Conservation (phyloP, 2,113 vertebrate genomes). For the Micronycteris hirsuta region DNA sequence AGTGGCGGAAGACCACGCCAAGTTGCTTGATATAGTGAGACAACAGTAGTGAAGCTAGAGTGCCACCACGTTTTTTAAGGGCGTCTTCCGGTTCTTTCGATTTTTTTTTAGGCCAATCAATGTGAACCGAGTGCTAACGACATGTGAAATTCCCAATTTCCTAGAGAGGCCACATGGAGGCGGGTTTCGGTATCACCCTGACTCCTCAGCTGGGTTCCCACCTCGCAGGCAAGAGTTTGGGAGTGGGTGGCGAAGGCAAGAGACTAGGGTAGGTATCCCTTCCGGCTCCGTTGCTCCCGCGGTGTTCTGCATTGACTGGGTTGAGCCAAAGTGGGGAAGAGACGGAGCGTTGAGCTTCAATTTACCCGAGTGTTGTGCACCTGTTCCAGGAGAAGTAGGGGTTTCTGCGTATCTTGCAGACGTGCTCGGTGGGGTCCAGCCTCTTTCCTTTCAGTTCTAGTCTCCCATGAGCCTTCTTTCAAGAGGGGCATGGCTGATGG, state of each 20-base stretch:
- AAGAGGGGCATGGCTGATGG: background rate
- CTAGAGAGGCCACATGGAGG: conserved; percentile 14
- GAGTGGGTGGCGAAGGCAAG: background rate
- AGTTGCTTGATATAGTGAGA: background rate
- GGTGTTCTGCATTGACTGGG: background rate
- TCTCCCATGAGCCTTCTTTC: background rate
- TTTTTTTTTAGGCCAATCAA: conserved; percentile 32
- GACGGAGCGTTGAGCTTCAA: background rate
- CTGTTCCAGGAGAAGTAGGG: background rate
- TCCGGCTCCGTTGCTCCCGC: background rate
- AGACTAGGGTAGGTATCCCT: background rate
- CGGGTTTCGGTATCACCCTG: background rate
- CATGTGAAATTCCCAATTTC: background rate
- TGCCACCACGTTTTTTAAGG: conserved; percentile 49
- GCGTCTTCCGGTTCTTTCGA: conserved; percentile 14
- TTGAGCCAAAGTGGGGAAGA: background rate
- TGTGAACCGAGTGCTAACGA: background rate
- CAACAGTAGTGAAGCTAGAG: background rate
- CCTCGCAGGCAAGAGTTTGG: background rate
- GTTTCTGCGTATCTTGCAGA: background rate
- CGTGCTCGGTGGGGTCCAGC: background rate
- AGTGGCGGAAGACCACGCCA: background rate
- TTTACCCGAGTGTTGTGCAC: background rate
- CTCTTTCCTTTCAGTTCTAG: background rate
- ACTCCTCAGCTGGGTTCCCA: background rate